Base-by-base conservation (phyloP, 1,140 invertebrate genomes). In the Nebria ingens region DNA sequence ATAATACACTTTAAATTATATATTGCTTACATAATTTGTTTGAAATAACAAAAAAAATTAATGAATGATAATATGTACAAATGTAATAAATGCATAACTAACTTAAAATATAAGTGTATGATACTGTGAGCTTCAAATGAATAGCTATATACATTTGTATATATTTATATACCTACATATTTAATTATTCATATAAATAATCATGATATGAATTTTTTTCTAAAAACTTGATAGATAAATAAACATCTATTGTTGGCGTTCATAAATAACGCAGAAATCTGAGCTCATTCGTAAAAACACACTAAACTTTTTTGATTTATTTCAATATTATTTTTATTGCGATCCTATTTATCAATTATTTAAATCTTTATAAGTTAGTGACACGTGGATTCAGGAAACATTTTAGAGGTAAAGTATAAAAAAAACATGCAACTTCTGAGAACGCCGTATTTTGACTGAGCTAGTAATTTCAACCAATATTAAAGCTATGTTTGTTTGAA, bases 191-290 rank as follows among this genome's bases (percentile, higher is more conserved):
- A 45, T 34, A 45, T 45, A 45, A 45, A 45, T 45, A 45, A 45
- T 45, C 15, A 45, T 45, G 40, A 45, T 45, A 45, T 45, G 40
- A 45, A 45, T 45, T 17, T 45, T n/a, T 6, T 45, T 45, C 40
- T 45, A 45, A 45, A 34, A 45, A 45, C 40, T 45, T 45, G 40
- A 11, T 45, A 45, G 40, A 45, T 45, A 45, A 45, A 45, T 45
- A 45, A 45, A 45, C 40, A 45, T 45, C 17, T 45, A 45, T 45
- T 17, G 40, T 45, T 45, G 40, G 9, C 17, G 17, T 45, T 17
- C 40, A 17, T n/a, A n/a, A n/a, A n/a, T n/a, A n/a, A n/a, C n/a
- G n/a, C n/a, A n/a, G n/a, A n/a, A n/a, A n/a, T n/a, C n/a, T n/a
- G n/a, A n/a, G n/a, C n/a, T n/a, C n/a, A n/a, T n/a, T n/a, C n/a